Base-by-base conservation (phyloP, 2,113 vertebrate species). In the Albula goreensis region DNA sequence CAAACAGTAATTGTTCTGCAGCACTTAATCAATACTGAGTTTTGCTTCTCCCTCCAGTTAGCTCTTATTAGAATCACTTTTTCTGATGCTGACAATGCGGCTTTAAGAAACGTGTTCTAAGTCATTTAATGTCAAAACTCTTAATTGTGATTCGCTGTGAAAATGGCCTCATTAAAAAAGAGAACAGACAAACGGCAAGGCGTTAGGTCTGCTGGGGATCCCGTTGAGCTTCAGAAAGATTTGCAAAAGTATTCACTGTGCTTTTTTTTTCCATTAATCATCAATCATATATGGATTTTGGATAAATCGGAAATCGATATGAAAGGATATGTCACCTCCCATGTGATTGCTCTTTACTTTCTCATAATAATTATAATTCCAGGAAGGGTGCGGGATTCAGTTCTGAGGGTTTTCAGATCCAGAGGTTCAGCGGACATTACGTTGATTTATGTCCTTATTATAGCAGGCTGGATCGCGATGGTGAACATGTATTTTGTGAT, bases 101-200 rank as follows among this genome's bases (percentile, higher is more conserved):
- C 83, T 86, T 82, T 53, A 88, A 86, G 83, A 83, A 19, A 66
- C 22, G 52, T 63, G 15, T 9, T 10, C 17, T 22, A 82, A 86
- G 85, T 88, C 82, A 85, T 88, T 85, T 85, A 22, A 89, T 85
- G 51, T 80, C 80, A 82, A 63, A 57, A 60, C 56, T 83, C 82
- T 89, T 81, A 87, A 22, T 89, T 86, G 82, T 50, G 17, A 60
- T 77, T 60, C 81, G 74, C 56, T 85, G 25, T 82, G 81, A 79
- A 49, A 81, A 5, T 52, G 82, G 51, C 84, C 66, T 86, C 63
- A 78, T n/a, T 51, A 2, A n/a, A 56, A 5, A 50, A 50, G 31
- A 5, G 78, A 50, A 50, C 78, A 79, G 78, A 70, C 5, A 50
- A 56, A 81, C 50, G 0, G 1, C 31, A 7, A 5, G 22, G 70